Base-by-base conservation (phyloP, 2,113 vertebrate species). In the Lophotis ruficrista region DNA sequence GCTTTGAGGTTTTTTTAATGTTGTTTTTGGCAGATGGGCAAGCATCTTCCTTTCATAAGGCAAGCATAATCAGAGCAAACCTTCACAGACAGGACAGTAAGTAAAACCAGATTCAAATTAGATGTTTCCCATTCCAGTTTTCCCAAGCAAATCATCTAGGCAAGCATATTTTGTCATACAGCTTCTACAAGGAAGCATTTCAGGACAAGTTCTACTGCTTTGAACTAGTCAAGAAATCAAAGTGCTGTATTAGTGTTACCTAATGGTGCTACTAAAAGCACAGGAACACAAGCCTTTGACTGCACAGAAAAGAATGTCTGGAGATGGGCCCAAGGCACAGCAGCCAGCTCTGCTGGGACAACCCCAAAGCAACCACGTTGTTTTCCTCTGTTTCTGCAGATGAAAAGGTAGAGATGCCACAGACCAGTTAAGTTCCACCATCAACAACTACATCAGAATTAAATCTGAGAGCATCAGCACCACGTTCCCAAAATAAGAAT, bases 281-380 rank as follows among this genome's bases (percentile, higher is more conserved):
- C 3, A 7, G 53, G 35, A 33, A 56, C 3, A 1, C 0, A 5
- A 87, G 23, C 22, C 80, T 68, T 56, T 45, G n/a, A 56, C 22
- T 12, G 10, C 8, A 3, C 0, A 38, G 38, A 27, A 47, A 78
- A 77, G 28, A 51, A 5, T 0, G 5, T 3, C 14, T 38, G 21
- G 30, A 77, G 23, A 47, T 5, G 16, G 43, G 41, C 15, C 15
- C 24, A 50, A 56, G 81, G 31, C 69, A n/a, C 48, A 5, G 3
- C 47, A 71, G 47, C 22, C 38, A 69, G 51, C 47, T 79, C 71
- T 53, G 60, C 61, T 51, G 47, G 17, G 51, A 76, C 21, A 58
- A 54, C 7, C 9, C 14, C 50, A 56, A 53, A 62, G 25, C 30
- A 70, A 19, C 1, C 6, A 0, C 5, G 20, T 12, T 47, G 17